Conservation (phyloP, 2,797 vertebrate genomes). For the Rhinoraja longicauda region DNA sequence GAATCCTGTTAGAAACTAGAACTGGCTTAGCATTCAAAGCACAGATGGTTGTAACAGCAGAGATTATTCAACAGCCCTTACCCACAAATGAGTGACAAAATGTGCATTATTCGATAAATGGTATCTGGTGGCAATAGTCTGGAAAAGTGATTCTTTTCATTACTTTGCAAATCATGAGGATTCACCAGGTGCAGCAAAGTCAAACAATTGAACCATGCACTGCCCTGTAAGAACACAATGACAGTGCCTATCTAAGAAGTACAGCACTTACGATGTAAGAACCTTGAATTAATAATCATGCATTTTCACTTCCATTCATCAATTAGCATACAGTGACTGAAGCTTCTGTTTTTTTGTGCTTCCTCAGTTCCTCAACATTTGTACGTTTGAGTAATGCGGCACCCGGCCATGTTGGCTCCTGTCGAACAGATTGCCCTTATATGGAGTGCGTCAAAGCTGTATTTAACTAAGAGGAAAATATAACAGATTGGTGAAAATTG, state of each 20-base stretch:
- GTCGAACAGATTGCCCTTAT: constrained; percentile 24
- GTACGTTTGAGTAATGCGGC: constrained; percentile 20
- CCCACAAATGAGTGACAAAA: background rate
- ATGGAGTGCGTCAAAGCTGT: constrained; percentile 7
- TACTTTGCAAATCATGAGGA: background rate
- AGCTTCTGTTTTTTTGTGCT: constrained; percentile 1
- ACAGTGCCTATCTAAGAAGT: background rate
- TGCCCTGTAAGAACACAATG: background rate
- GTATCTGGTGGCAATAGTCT: background rate
- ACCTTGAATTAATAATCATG: constrained; percentile 12
- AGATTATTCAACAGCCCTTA: background rate
- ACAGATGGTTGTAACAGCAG: background rate
- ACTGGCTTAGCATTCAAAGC: background rate
- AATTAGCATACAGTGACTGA: constrained; percentile 1
- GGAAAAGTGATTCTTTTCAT: background rate
- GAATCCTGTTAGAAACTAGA: background rate
- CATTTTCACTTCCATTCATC: background rate
- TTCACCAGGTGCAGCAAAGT: background rate
- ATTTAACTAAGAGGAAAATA: constrained; percentile 25
- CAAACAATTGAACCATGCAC: background rate
- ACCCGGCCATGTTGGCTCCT: constrained; percentile 28
- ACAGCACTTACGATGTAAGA: background rate
- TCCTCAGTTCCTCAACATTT: constrained; percentile 12
- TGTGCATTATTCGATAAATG: background rate
- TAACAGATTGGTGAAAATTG: too few relatives aligned